Conservation (phyloP, 2,888 invertebrate genomes). For the Teleogryllus oceanicus region DNA sequence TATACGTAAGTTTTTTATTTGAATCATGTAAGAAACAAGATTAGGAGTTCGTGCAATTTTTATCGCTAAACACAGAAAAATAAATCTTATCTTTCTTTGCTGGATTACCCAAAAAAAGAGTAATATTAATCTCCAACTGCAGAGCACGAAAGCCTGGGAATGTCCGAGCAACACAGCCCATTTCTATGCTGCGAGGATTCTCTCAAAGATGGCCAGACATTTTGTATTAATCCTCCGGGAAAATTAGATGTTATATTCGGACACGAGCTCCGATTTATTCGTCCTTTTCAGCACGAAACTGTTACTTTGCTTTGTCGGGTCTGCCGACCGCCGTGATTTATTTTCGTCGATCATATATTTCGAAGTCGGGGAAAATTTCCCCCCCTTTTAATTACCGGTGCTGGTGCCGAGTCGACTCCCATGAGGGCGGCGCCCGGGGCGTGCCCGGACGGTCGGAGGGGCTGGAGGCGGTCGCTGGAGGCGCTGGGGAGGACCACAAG, state of each 20-base stretch:
- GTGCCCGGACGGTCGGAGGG: not conserved
- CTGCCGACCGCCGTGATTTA: not conserved
- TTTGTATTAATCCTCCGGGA: not conserved
- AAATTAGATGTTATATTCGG: not conserved
- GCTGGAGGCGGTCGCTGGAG: not conserved
- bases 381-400: not conserved
- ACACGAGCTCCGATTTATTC: not conserved
- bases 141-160: no score
- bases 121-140: no score
- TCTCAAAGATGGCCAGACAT: not conserved
- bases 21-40: no score
- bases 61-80: no score
- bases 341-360: conserved; percentile 18
- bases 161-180: no score
- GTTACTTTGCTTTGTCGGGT: not conserved
- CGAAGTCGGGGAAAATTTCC: not conserved
- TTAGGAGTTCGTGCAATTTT: no score
- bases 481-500: no score
- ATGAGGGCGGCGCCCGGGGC: not conserved
- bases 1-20: no score
- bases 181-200: no score
- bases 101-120: no score
- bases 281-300: not conserved
- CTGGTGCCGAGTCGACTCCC: not conserved
- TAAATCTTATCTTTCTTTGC: no score